Percentiles rank a stretch among this genome's conserved stretches.
phyloP scores from a whole-genome alignment of 2,888 invertebrate species.

The Perdita meconis region DNA sequence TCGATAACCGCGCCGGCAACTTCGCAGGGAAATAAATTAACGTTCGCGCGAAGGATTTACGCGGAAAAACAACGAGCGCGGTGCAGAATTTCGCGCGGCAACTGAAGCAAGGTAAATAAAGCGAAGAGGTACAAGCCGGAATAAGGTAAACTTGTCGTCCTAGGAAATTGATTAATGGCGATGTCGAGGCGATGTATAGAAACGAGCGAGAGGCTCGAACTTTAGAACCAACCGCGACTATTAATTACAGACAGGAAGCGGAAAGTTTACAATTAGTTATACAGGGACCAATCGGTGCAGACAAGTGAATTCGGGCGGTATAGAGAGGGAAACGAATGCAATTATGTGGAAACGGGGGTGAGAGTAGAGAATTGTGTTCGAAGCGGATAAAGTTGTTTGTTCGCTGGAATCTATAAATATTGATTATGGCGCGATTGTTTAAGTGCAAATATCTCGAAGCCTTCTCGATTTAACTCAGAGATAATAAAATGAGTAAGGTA shows the following conservation, averaged over 20 bases:
- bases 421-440: too few relatives aligned
- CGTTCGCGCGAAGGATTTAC: slow-evolving; percentile 21
- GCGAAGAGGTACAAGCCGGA: slow-evolving; percentile 31
- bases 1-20: slow-evolving; percentile 19
- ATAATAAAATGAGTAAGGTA: too few relatives aligned
- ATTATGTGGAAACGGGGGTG: not conserved
- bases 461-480: too few relatives aligned
- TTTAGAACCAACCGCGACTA: slow-evolving; percentile 53
- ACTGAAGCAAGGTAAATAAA: slow-evolving; percentile 15
- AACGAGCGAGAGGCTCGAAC: slow-evolving; percentile 28
- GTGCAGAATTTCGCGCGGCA: slow-evolving; percentile 22
- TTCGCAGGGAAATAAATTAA: slow-evolving; percentile 39
- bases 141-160: slow-evolving; percentile 57
- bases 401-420: too few relatives aligned
- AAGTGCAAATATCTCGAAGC: too few relatives aligned
- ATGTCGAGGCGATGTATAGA: slow-evolving; percentile 22
- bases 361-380: not conserved
- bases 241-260: slow-evolving; percentile 56
- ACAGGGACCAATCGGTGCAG: slow-evolving; percentile 11
- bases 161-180: slow-evolving; percentile 63
- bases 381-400: too few relatives aligned
- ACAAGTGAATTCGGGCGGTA: not conserved
- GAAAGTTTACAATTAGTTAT: slow-evolving; percentile 28
- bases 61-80: slow-evolving; percentile 20
- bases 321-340: not conserved